Conservation (phyloP, 2,888 invertebrate genomes). For the Plagiodera versicolora region DNA sequence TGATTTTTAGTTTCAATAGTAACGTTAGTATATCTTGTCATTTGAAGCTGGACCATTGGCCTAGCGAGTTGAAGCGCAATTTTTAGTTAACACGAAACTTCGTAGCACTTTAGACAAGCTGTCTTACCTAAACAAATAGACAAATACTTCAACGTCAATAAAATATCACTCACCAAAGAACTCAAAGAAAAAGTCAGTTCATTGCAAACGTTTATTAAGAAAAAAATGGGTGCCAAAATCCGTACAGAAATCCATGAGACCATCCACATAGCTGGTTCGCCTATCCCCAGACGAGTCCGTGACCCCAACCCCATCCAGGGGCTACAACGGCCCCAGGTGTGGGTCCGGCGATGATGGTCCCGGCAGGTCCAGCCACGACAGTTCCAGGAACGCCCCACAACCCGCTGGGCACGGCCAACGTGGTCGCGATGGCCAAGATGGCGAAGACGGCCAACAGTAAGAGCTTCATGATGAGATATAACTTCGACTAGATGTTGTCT, state of each 20-base stretch:
- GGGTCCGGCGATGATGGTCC: constrained; percentile 8
- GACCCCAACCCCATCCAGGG: constrained; percentile 22
- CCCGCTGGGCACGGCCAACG: constrained; percentile 12
- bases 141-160: no score
- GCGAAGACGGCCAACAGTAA: constrained; percentile 32
- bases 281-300: constrained; percentile 28
- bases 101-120: no score
- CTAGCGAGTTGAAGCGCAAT: no score
- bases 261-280: constrained; percentile 9
- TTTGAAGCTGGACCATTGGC: no score
- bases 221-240: no score
- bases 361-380: constrained; percentile 15
- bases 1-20: no score
- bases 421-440: constrained; percentile 32
- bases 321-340: constrained; percentile 14
- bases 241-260: neutral
- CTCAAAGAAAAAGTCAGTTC: no score
- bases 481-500: no score
- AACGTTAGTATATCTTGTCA: no score
- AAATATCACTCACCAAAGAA: no score
- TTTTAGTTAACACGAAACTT: no score
- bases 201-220: neutral
- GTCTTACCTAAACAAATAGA: no score
- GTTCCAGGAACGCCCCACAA: constrained; percentile 11
- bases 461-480: constrained; percentile 35